These are phyloP conservation scores for Agrenia bidenticulata DNA, from an alignment of 2,888 invertebrate species.

Conservation along the genomic window DNA sequence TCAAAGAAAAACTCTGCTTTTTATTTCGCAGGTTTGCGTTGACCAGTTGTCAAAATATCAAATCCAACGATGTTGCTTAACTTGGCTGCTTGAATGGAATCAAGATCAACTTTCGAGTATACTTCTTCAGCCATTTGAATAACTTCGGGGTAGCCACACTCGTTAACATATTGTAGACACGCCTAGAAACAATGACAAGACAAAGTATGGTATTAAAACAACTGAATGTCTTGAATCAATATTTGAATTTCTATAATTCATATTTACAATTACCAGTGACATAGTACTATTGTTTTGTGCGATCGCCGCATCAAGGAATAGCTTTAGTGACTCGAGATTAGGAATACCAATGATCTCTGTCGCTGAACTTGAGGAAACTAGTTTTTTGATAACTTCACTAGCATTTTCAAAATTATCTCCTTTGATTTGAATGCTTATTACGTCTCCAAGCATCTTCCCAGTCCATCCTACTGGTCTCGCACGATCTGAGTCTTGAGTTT, in stretches of 20 bases:
- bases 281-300: constrained; percentile 59
- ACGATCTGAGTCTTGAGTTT: constrained; percentile 55
- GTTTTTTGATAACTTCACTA: constrained; percentile 60
- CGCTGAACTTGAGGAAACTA: constrained; percentile 58
- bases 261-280: constrained; percentile 59
- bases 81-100: constrained; percentile 58
- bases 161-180: constrained; percentile 63
- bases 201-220: background rate
- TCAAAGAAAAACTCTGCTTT: no score
- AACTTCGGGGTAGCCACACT: constrained; percentile 61
- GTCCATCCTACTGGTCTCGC: constrained; percentile 59
- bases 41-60: constrained; percentile 32
- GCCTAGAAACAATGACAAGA: constrained; percentile 56
- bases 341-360: constrained; percentile 63
- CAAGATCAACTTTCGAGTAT: constrained; percentile 55
- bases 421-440: constrained; percentile 60
- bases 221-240: no score
- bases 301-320: constrained; percentile 63
- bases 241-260: background rate
- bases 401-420: constrained; percentile 62
- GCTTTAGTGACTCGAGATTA: constrained; percentile 58
- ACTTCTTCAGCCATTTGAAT: constrained; percentile 57
- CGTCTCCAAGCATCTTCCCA: constrained; percentile 65
- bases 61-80: constrained; percentile 60
- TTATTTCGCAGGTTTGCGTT: no score